Percentiles rank a stretch among this genome's conserved stretches.
Conservation (phyloP, 1,140 invertebrate genomes). For the Oncopeltus fasciatus region DNA sequence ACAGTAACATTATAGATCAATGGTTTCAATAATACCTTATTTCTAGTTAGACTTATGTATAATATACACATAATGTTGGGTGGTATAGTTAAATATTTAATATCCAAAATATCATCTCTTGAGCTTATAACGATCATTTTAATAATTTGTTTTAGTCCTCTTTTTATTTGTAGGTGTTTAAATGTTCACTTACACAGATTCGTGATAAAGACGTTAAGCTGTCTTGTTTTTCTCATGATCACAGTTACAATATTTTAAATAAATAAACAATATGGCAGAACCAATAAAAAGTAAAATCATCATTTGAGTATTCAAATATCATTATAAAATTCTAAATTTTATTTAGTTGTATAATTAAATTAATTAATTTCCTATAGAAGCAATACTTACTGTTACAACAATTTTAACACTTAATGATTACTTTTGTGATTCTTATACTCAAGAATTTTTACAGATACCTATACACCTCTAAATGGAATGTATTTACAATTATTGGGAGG, state of each 20-base stretch:
- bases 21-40: background rate
- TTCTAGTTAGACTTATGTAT: background rate
- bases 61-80: background rate
- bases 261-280: background rate
- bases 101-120: constrained; percentile 13
- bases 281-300: too few species aligned
- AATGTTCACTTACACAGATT: background rate
- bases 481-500: background rate
- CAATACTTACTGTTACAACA: background rate
- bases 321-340: background rate
- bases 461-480: background rate
- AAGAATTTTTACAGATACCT: background rate
- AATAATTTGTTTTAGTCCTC: background rate
- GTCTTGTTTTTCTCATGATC: background rate
- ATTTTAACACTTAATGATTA: background rate
- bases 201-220: background rate
- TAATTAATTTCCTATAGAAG: background rate
- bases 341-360: background rate
- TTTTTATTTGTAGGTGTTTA: background rate
- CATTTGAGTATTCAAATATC: background rate
- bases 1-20: background rate
- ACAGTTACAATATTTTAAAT: background rate
- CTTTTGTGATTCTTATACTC: background rate
- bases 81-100: background rate
- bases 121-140: constrained; percentile 1